phyloP scores from a whole-genome alignment of 2,113 vertebrate genomes.

The Epinephelus cyanopodus region DNA sequence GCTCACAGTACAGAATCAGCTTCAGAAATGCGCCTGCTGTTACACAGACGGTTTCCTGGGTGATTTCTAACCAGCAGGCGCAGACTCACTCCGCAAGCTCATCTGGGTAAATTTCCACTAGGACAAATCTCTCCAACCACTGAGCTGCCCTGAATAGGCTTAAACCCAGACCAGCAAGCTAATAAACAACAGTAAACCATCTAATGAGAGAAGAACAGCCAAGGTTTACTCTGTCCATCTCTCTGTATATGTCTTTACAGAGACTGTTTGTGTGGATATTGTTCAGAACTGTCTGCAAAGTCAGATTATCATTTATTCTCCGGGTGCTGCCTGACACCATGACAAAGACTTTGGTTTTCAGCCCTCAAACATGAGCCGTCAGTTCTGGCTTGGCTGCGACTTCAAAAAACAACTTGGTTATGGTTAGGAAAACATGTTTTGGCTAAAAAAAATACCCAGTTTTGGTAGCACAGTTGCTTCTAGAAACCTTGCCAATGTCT shows the following conservation, averaged over 20 bases:
- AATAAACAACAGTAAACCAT: constrained; percentile 23
- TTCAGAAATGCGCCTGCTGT: constrained; percentile 37
- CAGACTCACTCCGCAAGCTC: constrained; percentile 42
- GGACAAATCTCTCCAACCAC: constrained; percentile 37
- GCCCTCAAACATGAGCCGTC: not conserved
- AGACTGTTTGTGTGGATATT: not conserved
- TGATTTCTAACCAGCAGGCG: constrained; percentile 35
- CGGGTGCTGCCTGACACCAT: not conserved
- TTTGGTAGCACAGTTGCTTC: no score
- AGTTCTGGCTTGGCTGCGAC: not conserved
- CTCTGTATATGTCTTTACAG: not conserved
- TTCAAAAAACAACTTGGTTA: no score
- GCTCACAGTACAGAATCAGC: constrained; percentile 5
- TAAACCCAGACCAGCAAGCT: constrained; percentile 14
- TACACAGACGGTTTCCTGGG: constrained; percentile 57
- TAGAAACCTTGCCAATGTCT: no score
- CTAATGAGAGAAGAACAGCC: not conserved
- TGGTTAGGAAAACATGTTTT: no score
- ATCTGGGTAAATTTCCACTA: constrained; percentile 68
- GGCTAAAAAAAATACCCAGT: no score
- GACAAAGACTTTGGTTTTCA: not conserved
- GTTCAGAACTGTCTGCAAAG: not conserved
- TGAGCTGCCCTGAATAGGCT: constrained; percentile 3
- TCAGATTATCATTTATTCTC: not conserved
- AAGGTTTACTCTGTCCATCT: not conserved